These are phyloP conservation scores for Eulemur macaco DNA, from an alignment of 2,113 vertebrate species.

Conservation along the genomic window DNA sequence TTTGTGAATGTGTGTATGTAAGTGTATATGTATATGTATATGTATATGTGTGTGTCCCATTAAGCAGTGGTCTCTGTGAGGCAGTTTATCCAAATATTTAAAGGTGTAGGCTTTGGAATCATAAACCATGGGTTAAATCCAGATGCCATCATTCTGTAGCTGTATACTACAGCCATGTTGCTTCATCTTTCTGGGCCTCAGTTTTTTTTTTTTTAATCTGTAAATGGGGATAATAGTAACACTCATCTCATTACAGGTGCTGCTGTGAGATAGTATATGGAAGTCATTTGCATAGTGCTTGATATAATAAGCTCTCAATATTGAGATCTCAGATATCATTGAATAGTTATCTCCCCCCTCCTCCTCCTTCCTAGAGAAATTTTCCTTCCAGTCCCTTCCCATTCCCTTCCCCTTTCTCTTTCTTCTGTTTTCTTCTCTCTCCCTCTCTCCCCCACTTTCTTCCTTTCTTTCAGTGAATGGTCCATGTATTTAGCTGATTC, in stretches of 20 bases:
- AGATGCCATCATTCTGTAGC: not conserved
- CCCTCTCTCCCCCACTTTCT: not conserved
- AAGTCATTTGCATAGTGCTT: not conserved
- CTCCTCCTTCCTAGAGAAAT: not conserved
- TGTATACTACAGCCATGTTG: not conserved
- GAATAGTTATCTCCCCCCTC: not conserved
- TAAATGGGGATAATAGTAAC: not conserved
- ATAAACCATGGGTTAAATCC: not conserved
- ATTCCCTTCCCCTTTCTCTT: fast-evolving
- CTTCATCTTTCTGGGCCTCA: not conserved
- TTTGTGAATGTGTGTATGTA: not conserved
- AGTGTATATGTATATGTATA: not conserved
- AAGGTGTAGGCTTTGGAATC: not conserved
- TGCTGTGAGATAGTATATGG: not conserved
- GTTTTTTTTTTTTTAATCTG: not conserved
- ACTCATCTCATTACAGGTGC: not conserved
- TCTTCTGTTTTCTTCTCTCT: fast-evolving
- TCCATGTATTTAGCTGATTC: not conserved
- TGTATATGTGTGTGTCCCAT: not conserved
- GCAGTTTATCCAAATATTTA: not conserved
- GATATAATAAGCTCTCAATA: not conserved
- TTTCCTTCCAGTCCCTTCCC: not conserved
- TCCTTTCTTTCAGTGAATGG: not conserved
- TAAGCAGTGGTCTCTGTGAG: not conserved
- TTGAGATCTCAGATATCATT: too few relatives aligned